Evolutionary conservation across 2,113 vertebrate genomes (phyloP).

Genomic region (Chloebia gouldiae): DNA sequence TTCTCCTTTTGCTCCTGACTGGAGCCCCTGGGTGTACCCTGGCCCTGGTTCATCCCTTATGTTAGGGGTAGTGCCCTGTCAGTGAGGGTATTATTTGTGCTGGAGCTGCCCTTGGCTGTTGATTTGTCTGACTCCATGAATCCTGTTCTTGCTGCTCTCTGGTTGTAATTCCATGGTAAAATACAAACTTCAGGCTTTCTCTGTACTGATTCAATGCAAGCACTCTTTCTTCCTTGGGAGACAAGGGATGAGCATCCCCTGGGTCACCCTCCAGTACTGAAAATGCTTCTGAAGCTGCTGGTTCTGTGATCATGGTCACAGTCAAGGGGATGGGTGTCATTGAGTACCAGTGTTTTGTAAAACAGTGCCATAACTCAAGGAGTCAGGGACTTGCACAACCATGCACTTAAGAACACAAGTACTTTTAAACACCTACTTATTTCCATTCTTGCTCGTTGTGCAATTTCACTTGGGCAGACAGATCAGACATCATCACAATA

Average conservation of each 20-base stretch:
- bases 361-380: neutral
- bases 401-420: neutral
- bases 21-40: neutral
- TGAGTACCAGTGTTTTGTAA: neutral
- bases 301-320: accelerated
- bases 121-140: neutral
- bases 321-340: neutral
- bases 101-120: neutral
- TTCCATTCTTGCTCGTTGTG: neutral
- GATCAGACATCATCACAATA: neutral
- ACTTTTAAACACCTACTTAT: neutral
- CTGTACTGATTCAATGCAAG: neutral
- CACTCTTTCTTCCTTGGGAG: neutral
- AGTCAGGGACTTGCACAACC: neutral
- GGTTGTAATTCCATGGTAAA: neutral
- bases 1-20: neutral
- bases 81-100: neutral
- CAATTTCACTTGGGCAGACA: neutral
- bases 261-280: neutral
- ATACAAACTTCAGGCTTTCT: neutral
- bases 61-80: neutral
- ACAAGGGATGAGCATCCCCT: neutral
- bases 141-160: neutral
- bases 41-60: neutral
- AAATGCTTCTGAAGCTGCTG: neutral